Conservation (phyloP, 2,888 invertebrate species). For the Caenorhabditis sp. region DNA sequence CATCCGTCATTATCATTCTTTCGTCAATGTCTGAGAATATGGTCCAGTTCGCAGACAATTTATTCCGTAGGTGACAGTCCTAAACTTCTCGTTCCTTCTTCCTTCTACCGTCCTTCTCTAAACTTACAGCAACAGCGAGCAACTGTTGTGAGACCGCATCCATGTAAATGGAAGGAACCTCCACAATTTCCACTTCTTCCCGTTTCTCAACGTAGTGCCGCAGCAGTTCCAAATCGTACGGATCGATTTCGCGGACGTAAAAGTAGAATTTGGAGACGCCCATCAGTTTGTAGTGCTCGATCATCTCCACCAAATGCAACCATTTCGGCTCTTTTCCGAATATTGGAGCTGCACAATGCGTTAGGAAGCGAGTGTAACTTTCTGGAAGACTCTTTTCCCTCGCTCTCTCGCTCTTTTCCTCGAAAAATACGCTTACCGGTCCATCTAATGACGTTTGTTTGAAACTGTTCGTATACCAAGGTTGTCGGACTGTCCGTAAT, state of each 20-base stretch:
- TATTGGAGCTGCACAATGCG: conserved; percentile 40
- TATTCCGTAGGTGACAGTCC: conserved; percentile 35
- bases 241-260: conserved; percentile 35
- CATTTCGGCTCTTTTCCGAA: conserved; percentile 47
- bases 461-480: conserved; percentile 26
- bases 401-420: no score
- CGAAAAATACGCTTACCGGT: conserved; percentile 12
- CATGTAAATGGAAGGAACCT: conserved; percentile 35
- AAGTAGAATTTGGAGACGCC: conserved; percentile 40
- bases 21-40: conserved; percentile 47
- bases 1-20: conserved; percentile 35
- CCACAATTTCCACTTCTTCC: conserved; percentile 25
- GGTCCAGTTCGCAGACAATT: conserved; percentile 29
- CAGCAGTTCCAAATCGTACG: conserved; percentile 18
- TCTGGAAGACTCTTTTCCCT: neutral
- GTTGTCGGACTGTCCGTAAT: conserved; percentile 16
- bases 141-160: conserved; percentile 41
- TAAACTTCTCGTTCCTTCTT: neutral
- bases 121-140: conserved; percentile 20
- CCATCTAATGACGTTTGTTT: conserved; percentile 16
- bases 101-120: no score
- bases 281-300: conserved; percentile 44
- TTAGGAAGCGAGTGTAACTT: neutral
- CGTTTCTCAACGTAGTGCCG: conserved; percentile 8
- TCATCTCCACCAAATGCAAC: conserved; percentile 42